Conservation (phyloP, 1,140 invertebrate genomes). For the Adoxophyes honmai region DNA sequence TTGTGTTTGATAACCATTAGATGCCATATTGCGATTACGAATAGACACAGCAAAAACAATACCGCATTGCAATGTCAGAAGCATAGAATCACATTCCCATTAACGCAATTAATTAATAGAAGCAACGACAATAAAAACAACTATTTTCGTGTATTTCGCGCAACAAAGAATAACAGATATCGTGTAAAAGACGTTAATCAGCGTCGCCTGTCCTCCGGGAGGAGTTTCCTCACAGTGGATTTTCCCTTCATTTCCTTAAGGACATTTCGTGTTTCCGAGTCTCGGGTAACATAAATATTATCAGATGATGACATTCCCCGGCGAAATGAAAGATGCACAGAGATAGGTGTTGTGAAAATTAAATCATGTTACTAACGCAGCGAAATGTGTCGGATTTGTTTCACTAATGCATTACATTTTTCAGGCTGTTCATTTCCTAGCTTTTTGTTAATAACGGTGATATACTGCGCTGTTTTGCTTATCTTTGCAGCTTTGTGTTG, state of each 20-base stretch:
- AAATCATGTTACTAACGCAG: conserved; percentile 10
- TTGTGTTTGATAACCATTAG: conserved; percentile 17
- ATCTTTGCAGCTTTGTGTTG: neutral
- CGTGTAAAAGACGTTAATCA: conserved; percentile 57
- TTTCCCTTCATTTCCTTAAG: conserved; percentile 51
- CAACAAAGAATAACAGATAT: conserved; percentile 43
- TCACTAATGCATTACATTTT: conserved; percentile 14
- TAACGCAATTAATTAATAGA: conserved; percentile 12
- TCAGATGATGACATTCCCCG: conserved; percentile 33
- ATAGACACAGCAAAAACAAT: no score
- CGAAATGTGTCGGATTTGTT: conserved; percentile 1
- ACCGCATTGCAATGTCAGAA: neutral
- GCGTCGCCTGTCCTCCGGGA: conserved; percentile 32
- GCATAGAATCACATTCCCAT: conserved; percentile 9
- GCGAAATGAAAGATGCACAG: conserved; percentile 7
- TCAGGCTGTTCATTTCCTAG: conserved; percentile 4
- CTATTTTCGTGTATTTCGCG: conserved; percentile 1
- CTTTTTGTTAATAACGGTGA: neutral
- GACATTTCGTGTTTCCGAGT: conserved; percentile 52
- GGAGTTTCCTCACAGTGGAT: conserved; percentile 35
- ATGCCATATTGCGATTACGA: conserved; percentile 13
- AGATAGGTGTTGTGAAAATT: conserved; percentile 4
- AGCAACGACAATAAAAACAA: conserved; percentile 4
- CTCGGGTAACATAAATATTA: conserved; percentile 39
- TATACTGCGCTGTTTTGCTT: neutral